Conservation (phyloP, 2,113 vertebrate genomes). For the Rhea americana region DNA sequence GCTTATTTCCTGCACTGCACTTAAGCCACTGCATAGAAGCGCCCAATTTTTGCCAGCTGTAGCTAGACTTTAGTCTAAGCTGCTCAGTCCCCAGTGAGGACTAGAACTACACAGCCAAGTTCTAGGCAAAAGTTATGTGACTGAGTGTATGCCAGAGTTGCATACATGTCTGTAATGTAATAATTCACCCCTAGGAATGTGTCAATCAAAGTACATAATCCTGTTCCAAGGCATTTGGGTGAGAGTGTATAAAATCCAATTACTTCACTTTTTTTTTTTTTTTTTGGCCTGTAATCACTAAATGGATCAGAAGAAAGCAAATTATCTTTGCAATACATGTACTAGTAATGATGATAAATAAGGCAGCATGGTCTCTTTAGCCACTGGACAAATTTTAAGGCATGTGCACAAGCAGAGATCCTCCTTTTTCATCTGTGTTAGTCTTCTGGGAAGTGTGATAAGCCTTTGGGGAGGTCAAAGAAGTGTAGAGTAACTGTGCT, state of each 20-base stretch:
- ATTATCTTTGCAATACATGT: background rate
- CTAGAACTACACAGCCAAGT: background rate
- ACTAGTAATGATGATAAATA: background rate
- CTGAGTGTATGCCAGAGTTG: fast-evolving
- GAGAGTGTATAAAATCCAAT: background rate
- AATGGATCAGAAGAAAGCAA: background rate
- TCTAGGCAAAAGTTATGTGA: background rate
- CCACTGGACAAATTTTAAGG: background rate
- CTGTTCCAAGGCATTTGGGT: background rate
- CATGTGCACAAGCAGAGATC: fast-evolving
- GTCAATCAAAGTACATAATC: background rate
- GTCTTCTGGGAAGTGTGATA: background rate
- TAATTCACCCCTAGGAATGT: background rate
- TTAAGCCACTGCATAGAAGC: fast-evolving
- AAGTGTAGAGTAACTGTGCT: background rate
- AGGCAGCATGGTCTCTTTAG: background rate
- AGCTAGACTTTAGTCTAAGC: background rate
- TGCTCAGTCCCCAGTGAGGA: background rate
- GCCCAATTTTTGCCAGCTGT: background rate
- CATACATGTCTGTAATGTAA: background rate
- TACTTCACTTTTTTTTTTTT: background rate
- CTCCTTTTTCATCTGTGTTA: background rate
- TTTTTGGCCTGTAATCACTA: background rate
- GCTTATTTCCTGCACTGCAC: background rate
- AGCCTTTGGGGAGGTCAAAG: background rate